Evolutionary conservation across 2,113 vertebrate species (phyloP), one percentile per base, ranked within the genome.

Genomic region (Bubo blakistoni): DNA sequence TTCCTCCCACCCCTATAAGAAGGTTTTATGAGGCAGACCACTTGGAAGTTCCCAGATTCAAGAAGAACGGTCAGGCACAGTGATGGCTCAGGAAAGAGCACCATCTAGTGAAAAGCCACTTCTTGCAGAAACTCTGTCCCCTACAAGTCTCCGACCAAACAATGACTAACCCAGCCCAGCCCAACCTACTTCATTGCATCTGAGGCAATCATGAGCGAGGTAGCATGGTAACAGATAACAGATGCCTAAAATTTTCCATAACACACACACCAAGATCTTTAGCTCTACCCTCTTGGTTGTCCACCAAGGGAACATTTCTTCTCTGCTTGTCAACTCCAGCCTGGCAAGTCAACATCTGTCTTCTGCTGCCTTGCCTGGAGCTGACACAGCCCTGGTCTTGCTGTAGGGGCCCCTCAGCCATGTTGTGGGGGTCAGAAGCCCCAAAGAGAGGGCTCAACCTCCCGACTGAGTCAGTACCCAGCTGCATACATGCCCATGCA

Each of bases 41-140:
- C 18, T 90, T 49, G 34, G 54, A 82, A 70, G 51, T 27, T 55
- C 81, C 61, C 51, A 61, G 76, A 3, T 30, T 26, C 26, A 17
- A 66, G 22, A 26, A 81, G 83, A 49, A 38, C 40, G 79, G 62
- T 57, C 62, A 66, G 74, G 7, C 55, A 12, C 40, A 18, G 69
- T 9, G 32, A 78, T 93, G 95, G 88, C 86, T 83, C 96, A 93
- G 96, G 88, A 91, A 96, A 96, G 96, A 97, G 96, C 94, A 93
- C 96, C 96, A 96, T 78, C 96, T 96, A 97, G 96, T 96, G 96
- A 92, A 95, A 84, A 55, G 59, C 55, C 76, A 40, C 26, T 74
- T 92, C 86, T 73, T 71, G 76, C 66, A n/a, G 15, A 54, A 77
- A 29, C 25, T 42, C 57, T 26, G 38, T 80, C 85, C 71, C 29